Conservation (phyloP, 2,888 invertebrate species). For the Drosophila rubida region DNA sequence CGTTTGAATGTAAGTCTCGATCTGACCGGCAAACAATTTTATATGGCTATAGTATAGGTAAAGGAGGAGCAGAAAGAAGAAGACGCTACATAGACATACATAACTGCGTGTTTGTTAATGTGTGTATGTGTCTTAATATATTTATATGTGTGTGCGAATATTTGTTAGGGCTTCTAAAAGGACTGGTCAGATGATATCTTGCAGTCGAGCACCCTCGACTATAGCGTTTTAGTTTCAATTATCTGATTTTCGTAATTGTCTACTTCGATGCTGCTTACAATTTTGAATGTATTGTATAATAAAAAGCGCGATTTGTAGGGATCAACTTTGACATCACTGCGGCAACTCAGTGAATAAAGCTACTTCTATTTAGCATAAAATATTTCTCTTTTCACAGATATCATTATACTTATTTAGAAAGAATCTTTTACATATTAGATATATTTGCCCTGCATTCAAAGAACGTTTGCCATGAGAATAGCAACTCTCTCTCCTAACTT, state of each 20-base stretch:
- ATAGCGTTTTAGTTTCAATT: not conserved
- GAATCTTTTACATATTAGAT: conserved; percentile 4
- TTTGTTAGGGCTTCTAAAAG: not conserved
- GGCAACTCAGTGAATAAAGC: conserved; percentile 22
- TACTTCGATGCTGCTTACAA: conserved; percentile 24
- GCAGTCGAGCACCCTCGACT: not conserved
- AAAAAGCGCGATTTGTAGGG: conserved; percentile 30
- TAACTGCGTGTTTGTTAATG: not conserved
- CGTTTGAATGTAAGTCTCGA: too few relatives aligned
- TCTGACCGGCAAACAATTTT: too few relatives aligned
- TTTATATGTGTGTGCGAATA: conserved; percentile 3
- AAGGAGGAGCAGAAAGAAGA: not conserved
- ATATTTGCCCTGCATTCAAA: conserved; percentile 18
- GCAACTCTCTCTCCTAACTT: conserved; percentile 3
- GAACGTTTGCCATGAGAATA: not conserved
- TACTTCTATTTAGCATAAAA: conserved; percentile 7
- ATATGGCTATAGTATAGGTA: too few relatives aligned
- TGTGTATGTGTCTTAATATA: conserved; percentile 1
- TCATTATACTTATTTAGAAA: conserved; percentile 1
- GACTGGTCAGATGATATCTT: not conserved
- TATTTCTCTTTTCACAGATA: conserved; percentile 6
- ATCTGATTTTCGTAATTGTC: not conserved
- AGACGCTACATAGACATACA: not conserved
- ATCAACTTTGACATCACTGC: conserved; percentile 25
- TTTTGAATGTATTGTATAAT: conserved; percentile 17